These are phyloP conservation scores for Pitangus sulphuratus DNA, from an alignment of 2,797 vertebrate genomes.

Conservation along the genomic window DNA sequence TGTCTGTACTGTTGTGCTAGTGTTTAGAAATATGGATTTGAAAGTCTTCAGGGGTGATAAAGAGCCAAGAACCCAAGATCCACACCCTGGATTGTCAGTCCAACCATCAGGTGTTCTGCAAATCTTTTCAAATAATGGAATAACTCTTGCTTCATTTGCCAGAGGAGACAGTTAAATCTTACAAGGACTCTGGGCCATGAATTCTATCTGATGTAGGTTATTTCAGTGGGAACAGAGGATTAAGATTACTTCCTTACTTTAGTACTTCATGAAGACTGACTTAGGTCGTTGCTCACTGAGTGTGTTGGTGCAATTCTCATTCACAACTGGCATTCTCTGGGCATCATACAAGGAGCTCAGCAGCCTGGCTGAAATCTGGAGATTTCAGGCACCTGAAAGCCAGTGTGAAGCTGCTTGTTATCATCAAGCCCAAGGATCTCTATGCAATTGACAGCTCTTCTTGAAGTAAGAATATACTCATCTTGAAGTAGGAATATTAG, in stretches of 20 bases:
- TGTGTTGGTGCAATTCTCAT: neutral
- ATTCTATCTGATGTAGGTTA: neutral
- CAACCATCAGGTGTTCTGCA: neutral
- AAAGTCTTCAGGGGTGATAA: neutral
- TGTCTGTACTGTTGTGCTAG: neutral
- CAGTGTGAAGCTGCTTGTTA: neutral
- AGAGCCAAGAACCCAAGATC: neutral
- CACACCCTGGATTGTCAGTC: neutral
- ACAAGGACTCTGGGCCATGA: neutral
- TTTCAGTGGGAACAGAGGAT: neutral
- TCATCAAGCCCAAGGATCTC: neutral
- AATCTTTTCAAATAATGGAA: neutral
- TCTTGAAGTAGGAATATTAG: neutral
- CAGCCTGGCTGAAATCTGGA: neutral
- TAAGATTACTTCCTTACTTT: neutral
- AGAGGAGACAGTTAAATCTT: neutral
- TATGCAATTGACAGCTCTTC: neutral
- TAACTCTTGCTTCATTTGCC: neutral
- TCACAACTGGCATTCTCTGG: neutral
- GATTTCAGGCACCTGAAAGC: neutral
- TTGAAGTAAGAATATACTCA: neutral
- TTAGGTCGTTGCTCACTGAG: neutral
- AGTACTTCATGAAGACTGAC: neutral
- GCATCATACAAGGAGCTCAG: neutral
- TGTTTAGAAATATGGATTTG: neutral